These are phyloP conservation scores for Andrena hattorfiana DNA, from an alignment of 2,888 invertebrate genomes.

Conservation along the genomic window DNA sequence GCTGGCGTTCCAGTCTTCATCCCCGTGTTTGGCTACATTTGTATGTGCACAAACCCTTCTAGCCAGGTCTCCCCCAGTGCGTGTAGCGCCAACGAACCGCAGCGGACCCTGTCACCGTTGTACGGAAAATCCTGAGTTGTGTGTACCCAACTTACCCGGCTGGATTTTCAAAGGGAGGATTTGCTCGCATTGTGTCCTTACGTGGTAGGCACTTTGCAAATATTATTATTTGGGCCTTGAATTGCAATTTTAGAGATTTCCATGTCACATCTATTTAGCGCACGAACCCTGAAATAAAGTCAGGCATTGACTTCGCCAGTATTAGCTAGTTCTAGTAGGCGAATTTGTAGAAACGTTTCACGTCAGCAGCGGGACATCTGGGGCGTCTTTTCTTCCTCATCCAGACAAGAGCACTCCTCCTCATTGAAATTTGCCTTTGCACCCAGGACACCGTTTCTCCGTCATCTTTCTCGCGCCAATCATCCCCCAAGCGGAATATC, in stretches of 20 bases:
- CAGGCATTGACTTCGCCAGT: no score
- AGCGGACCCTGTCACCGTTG: conserved; percentile 35
- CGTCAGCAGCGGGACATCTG: no score
- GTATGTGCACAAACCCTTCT: conserved; percentile 4
- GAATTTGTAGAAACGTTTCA: no score
- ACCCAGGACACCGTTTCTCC: no score
- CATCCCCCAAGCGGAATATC: background rate
- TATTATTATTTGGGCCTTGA: background rate
- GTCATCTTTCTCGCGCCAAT: background rate
- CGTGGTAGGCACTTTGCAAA: background rate
- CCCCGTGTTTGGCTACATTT: conserved; percentile 29
- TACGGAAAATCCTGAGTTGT: conserved; percentile 50
- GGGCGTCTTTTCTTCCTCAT: no score
- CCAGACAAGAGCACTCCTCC: no score
- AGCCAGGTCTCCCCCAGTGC: conserved; percentile 6
- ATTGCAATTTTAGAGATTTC: background rate
- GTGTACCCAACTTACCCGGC: conserved; percentile 17
- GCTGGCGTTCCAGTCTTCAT: background rate
- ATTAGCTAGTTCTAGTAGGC: no score
- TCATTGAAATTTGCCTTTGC: no score
- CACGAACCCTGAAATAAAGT: no score
- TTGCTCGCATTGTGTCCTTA: background rate
- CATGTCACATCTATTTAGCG: background rate
- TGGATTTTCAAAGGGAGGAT: conserved; percentile 21
- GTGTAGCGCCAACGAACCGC: conserved; percentile 44